Evolutionary conservation across 2,888 invertebrate species (phyloP).

Genomic region (Trachelus troglodyta): DNA sequence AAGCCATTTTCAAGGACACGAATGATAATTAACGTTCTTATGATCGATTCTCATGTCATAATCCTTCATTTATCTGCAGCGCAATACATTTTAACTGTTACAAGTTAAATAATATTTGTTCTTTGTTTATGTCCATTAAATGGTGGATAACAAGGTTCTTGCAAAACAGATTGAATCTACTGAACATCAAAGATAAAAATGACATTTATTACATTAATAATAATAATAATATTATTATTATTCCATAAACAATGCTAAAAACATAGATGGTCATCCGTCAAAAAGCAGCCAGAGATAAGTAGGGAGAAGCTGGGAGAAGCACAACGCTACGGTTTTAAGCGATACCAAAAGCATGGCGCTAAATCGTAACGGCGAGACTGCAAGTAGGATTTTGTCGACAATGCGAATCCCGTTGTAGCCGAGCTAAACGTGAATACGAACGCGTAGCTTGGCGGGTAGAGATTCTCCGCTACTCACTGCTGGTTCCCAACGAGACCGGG

Average conservation of each 20-base stretch:
- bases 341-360: no score
- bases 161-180: neutral
- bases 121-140: neutral
- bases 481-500: no score
- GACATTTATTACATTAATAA: neutral
- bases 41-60: neutral
- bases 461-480: no score
- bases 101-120: neutral
- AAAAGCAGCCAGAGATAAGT: neutral
- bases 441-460: no score
- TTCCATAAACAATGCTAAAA: neutral
- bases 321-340: no score
- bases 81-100: neutral
- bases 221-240: neutral
- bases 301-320: no score
- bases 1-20: conserved; percentile 71
- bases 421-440: no score
- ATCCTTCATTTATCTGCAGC: neutral
- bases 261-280: neutral
- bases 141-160: neutral
- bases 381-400: no score
- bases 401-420: no score
- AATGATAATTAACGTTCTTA: neutral
- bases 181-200: neutral
- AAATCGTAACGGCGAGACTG: no score